These are phyloP conservation scores for Procambarus virginalis DNA, from an alignment of 1,140 invertebrate species.

Conservation along the genomic window DNA sequence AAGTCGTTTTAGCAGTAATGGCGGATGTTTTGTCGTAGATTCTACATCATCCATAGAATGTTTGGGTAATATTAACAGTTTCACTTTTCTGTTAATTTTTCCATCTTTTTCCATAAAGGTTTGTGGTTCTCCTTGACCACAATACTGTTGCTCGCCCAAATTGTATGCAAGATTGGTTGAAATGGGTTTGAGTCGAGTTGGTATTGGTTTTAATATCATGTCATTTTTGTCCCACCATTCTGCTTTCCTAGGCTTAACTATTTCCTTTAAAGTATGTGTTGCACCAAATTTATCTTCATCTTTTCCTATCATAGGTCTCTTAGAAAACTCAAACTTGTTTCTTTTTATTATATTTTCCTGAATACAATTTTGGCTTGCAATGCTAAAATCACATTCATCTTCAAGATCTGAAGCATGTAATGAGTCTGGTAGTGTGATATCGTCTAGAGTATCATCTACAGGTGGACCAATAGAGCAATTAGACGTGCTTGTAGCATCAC, in stretches of 20 bases:
- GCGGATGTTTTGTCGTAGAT: background rate
- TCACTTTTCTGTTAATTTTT: background rate
- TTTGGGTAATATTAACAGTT: slow-evolving; percentile 24
- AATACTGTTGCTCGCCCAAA: background rate
- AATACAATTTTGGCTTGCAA: slow-evolving; percentile 2
- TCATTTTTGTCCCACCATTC: slow-evolving; percentile 5
- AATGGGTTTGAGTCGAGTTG: background rate
- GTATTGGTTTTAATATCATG: slow-evolving; percentile 8
- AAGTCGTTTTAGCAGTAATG: slow-evolving; percentile 19
- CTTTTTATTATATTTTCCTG: slow-evolving; percentile 23
- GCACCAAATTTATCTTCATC: background rate
- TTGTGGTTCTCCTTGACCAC: background rate
- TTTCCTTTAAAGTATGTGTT: background rate
- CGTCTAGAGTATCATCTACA: slow-evolving; percentile 36
- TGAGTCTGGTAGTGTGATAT: slow-evolving; percentile 39
- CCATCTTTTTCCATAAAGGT: background rate
- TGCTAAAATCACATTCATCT: background rate
- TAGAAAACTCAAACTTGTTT: background rate
- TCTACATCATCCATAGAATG: background rate
- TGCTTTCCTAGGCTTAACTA: background rate
- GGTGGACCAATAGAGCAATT: background rate
- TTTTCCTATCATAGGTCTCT: background rate
- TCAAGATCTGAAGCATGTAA: slow-evolving; percentile 46
- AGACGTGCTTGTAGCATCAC: background rate
- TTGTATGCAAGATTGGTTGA: background rate